These are phyloP conservation scores for Brienomyrus brachyistius DNA, from an alignment of 2,113 vertebrate genomes.

Conservation along the genomic window DNA sequence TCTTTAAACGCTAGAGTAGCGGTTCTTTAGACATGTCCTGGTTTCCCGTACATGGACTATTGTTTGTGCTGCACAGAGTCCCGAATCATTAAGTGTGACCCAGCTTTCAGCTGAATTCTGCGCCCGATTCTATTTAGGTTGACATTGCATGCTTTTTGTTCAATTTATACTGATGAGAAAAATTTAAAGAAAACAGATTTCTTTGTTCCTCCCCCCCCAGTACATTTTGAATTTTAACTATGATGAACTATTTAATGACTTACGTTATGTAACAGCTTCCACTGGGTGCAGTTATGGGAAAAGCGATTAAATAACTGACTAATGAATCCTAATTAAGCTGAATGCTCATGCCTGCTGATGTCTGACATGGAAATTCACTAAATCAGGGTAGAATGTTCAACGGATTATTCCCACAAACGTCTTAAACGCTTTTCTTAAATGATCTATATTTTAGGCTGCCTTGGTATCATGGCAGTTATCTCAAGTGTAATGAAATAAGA, in stretches of 20 bases:
- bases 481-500: not conserved
- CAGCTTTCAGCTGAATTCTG: not conserved
- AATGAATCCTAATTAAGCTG: not conserved
- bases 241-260: not conserved
- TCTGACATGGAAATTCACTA: not conserved
- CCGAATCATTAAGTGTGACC: not conserved
- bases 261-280: not conserved
- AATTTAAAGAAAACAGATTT: not conserved
- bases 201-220: not conserved
- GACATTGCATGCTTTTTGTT: not conserved
- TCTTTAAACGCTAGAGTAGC: not conserved
- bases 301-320: not conserved
- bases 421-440: not conserved
- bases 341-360: not conserved
- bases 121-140: not conserved
- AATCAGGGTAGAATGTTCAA: not conserved
- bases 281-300: slow-evolving; percentile 1
- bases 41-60: not conserved
- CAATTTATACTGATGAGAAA: not conserved
- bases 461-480: not conserved
- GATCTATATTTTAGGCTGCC: not conserved
- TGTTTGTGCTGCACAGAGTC: not conserved
- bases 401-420: not conserved
- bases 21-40: not conserved
- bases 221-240: not conserved